A percentile compares a stretch with the other conserved stretches of the same genome.
Conservation (phyloP, 1,140 invertebrate species). For the Apis laboriosa region DNA sequence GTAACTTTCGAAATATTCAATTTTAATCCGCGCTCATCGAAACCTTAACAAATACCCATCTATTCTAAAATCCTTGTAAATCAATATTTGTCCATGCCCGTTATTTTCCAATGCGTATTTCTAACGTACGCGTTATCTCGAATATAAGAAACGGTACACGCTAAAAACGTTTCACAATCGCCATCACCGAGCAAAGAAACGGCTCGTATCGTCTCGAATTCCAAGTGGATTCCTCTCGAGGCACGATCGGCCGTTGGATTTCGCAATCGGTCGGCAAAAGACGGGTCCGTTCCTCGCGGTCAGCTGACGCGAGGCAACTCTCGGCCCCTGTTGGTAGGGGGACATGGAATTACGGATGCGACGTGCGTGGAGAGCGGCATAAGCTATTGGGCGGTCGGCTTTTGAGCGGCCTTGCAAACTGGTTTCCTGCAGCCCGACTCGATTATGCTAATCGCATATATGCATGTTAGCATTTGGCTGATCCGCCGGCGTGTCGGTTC, state of each 20-base stretch:
- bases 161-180: too few relatives aligned
- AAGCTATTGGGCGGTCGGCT: slow-evolving; percentile 73
- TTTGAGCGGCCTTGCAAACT: slow-evolving; percentile 80
- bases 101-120: too few relatives aligned
- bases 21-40: too few relatives aligned
- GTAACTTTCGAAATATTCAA: too few relatives aligned
- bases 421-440: slow-evolving; percentile 77
- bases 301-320: slow-evolving; percentile 67
- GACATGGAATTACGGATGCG: slow-evolving; percentile 75
- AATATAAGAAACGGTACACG: too few relatives aligned
- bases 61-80: too few relatives aligned
- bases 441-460: slow-evolving; percentile 80
- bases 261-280: not conserved
- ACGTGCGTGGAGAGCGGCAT: slow-evolving; percentile 67
- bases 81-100: too few relatives aligned
- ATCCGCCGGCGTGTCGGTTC: slow-evolving; percentile 61
- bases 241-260: not conserved
- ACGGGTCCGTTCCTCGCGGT: slow-evolving; percentile 41
- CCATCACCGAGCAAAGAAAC: not conserved
- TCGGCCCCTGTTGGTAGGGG: slow-evolving; percentile 46
- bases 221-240: not conserved
- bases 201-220: not conserved
- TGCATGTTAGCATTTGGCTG: slow-evolving; percentile 77
- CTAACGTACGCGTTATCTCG: too few relatives aligned
- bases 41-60: too few relatives aligned